A percentile compares a stretch with the other conserved stretches of the same genome.
Conservation (phyloP, 2,113 vertebrate species). For the Mohoua ochrocephala region DNA sequence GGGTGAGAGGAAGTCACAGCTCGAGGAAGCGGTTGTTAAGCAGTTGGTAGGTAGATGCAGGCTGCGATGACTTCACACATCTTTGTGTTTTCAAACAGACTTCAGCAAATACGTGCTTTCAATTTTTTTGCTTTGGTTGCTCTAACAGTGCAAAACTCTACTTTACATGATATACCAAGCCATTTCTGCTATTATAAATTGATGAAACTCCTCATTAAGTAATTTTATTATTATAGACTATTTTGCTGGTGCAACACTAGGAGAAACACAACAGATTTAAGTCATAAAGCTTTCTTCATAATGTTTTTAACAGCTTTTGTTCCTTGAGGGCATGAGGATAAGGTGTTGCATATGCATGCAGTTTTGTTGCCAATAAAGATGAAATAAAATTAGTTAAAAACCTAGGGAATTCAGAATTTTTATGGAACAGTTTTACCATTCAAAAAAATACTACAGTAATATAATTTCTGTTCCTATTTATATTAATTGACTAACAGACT, state of each 20-base stretch:
- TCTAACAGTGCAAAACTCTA: neutral
- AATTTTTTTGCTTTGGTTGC: slow-evolving; percentile 8
- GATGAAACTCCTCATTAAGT: slow-evolving; percentile 60
- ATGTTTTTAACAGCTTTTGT: slow-evolving; percentile 62
- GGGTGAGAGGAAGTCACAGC: no score
- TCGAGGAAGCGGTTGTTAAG: neutral
- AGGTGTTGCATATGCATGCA: slow-evolving; percentile 59
- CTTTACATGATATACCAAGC: neutral
- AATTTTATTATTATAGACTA: slow-evolving; percentile 56
- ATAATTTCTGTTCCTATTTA: slow-evolving; percentile 54
- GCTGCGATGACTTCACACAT: neutral
- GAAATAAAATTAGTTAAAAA: slow-evolving; percentile 71
- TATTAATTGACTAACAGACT: slow-evolving; percentile 63
- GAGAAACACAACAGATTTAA: slow-evolving; percentile 48
- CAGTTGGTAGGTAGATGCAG: neutral
- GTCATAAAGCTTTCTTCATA: slow-evolving; percentile 47
- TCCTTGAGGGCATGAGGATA: slow-evolving; percentile 44
- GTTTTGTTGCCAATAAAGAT: slow-evolving; percentile 62
- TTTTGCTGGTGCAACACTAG: neutral
- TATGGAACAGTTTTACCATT: slow-evolving; percentile 51
- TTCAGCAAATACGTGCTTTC: neutral
- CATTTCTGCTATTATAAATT: slow-evolving; percentile 27
- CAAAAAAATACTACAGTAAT: slow-evolving; percentile 40
- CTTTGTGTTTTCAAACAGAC: neutral
- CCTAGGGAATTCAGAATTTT: slow-evolving; percentile 52